Conservation (phyloP, 2,888 invertebrate genomes). For the Loripinus fragilis region DNA sequence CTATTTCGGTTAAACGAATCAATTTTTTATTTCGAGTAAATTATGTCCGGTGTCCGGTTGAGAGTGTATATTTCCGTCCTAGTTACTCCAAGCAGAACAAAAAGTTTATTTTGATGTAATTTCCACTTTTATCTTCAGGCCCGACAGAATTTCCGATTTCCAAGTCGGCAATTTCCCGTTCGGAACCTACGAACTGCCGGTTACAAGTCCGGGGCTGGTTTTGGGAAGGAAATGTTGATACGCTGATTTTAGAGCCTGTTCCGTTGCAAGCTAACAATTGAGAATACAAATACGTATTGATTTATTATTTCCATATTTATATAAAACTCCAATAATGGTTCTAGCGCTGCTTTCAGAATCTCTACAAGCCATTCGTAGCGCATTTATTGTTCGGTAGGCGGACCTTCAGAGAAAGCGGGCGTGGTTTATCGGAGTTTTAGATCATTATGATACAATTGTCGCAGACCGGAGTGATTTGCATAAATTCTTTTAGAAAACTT, state of each 20-base stretch:
- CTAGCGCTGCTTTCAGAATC: neutral
- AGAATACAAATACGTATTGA: conserved; percentile 75
- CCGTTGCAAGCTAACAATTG: conserved; percentile 72
- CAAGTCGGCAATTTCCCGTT: conserved; percentile 74
- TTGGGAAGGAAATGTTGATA: conserved; percentile 75
- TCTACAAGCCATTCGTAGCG: conserved; percentile 38
- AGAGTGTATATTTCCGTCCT: conserved; percentile 14
- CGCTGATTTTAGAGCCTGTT: conserved; percentile 77
- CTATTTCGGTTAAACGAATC: neutral
- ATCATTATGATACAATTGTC: neutral
- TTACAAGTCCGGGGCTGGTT: conserved; percentile 71
- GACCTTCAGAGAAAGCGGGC: neutral
- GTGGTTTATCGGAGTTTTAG: neutral
- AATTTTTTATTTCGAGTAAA: conserved; percentile 16
- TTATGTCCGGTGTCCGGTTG: conserved; percentile 15
- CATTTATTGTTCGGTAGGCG: conserved; percentile 39
- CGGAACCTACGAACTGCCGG: conserved; percentile 72
- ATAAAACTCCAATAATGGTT: conserved; percentile 46
- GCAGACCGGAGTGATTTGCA: neutral
- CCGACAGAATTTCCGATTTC: conserved; percentile 71
- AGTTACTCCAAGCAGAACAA: conserved; percentile 10
- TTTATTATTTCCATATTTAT: conserved; percentile 74
- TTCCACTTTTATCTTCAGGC: conserved; percentile 71
- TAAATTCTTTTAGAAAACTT: neutral
- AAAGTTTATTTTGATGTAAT: conserved; percentile 57